phyloP scores from a whole-genome alignment of 1,140 invertebrate species.

The Phymorhynchus buccinoides region DNA sequence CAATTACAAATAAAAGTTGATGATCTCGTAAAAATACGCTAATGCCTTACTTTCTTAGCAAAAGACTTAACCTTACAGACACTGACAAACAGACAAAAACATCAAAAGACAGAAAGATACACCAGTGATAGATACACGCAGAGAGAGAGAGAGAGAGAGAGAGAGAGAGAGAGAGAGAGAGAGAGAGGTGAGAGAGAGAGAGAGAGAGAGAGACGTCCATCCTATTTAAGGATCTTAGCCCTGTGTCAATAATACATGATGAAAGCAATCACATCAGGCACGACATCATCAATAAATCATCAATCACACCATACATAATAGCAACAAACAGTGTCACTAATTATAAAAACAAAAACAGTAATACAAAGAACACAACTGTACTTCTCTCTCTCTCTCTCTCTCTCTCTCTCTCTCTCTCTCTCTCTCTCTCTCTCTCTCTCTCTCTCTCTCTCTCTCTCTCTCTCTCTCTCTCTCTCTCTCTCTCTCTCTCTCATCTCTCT shows the following conservation, averaged over 20 bases:
- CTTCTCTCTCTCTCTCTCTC: not conserved
- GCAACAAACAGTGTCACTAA: no score
- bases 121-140: not conserved
- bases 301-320: no score
- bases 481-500: not conserved
- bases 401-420: not conserved
- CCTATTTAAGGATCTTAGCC: no score
- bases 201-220: no score
- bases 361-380: no score
- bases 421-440: slow-evolving; percentile 13
- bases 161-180: not conserved
- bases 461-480: not conserved
- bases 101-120: not conserved
- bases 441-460: slow-evolving; percentile 7
- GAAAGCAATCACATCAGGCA: no score
- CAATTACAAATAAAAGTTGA: no score
- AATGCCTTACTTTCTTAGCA: no score
- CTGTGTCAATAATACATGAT: not conserved
- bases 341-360: no score
- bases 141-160: not conserved
- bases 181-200: no score
- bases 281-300: no score
- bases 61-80: not conserved
- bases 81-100: not conserved
- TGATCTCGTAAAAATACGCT: no score